Percentiles rank a stretch among this genome's conserved stretches.
phyloP scores from a whole-genome alignment of 2,888 invertebrate genomes.

The Agrotis puta region DNA sequence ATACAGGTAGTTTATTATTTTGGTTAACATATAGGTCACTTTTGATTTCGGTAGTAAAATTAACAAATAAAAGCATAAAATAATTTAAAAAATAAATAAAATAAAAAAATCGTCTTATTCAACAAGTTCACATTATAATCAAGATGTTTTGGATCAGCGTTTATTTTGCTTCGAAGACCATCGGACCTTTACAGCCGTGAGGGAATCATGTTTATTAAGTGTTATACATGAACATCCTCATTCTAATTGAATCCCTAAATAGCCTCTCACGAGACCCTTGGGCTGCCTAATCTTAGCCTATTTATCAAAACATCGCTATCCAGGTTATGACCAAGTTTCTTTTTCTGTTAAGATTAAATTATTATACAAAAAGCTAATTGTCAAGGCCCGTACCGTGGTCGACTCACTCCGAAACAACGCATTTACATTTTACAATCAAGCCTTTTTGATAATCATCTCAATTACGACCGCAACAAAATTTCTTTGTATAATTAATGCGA shows the following conservation, averaged over 20 bases:
- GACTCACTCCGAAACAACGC: conserved; percentile 44
- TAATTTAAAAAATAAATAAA: neutral
- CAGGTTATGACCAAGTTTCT: conserved; percentile 10
- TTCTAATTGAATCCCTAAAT: conserved; percentile 46
- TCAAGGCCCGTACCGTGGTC: conserved; percentile 27
- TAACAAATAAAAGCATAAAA: too few relatives aligned
- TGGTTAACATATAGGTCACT: too few relatives aligned
- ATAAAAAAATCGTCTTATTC: neutral
- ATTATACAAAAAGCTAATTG: conserved; percentile 43
- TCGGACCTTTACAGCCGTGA: conserved; percentile 12
- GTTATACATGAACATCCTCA: conserved; percentile 23
- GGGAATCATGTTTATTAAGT: conserved; percentile 44
- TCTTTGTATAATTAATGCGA: conserved; percentile 64
- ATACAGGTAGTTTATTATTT: too few relatives aligned
- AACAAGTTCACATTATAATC: neutral
- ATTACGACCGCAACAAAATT: conserved; percentile 62
- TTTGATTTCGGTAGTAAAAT: too few relatives aligned
- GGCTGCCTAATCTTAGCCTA: neutral
- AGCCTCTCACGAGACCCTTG: conserved; percentile 42
- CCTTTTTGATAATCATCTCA: conserved; percentile 65
- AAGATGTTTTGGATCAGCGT: neutral
- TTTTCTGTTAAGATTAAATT: conserved; percentile 38
- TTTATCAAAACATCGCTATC: conserved; percentile 18
- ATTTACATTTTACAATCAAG: conserved; percentile 67
- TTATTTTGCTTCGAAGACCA: conserved; percentile 16